Conservation (phyloP, 1,140 invertebrate genomes). For the Drosophila santomea region DNA sequence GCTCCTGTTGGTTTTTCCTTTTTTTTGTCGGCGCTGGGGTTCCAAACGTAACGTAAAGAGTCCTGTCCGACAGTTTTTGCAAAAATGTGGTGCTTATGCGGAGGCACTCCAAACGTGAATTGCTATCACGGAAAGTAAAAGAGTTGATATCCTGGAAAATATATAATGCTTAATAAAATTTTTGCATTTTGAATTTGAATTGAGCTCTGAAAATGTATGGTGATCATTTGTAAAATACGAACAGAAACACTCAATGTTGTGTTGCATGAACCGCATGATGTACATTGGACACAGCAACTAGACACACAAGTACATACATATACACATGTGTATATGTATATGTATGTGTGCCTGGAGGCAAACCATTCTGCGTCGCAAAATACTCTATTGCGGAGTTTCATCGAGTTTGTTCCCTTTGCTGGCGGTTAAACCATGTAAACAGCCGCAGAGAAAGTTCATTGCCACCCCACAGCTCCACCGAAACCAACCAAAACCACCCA, state of each 20-base stretch:
- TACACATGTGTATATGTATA: not conserved
- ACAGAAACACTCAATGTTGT: not conserved
- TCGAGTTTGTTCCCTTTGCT: not conserved
- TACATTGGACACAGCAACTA: constrained; percentile 6
- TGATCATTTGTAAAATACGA: no score
- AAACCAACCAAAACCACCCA: not conserved
- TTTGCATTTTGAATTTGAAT: no score
- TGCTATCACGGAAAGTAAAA: no score
- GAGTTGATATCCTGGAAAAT: no score
- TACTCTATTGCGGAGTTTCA: not conserved
- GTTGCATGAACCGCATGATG: constrained; percentile 19
- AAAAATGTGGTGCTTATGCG: constrained; percentile 17
- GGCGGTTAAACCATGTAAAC: constrained; percentile 1
- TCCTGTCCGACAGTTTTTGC: constrained; percentile 16
- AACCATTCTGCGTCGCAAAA: constrained; percentile 45
- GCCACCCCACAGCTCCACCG: not conserved
- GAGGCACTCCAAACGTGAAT: no score
- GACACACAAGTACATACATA: not conserved
- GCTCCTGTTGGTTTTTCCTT: not conserved
- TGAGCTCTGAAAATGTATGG: no score
- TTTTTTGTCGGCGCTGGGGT: constrained; percentile 9
- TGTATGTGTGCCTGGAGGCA: constrained; percentile 13
- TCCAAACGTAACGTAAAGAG: not conserved
- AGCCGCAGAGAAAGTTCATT: constrained; percentile 13
- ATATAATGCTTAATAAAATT: no score